Percentiles rank a stretch among this genome's conserved stretches.
phyloP scores from a whole-genome alignment of 2,888 invertebrate genomes.

The Dione juno region DNA sequence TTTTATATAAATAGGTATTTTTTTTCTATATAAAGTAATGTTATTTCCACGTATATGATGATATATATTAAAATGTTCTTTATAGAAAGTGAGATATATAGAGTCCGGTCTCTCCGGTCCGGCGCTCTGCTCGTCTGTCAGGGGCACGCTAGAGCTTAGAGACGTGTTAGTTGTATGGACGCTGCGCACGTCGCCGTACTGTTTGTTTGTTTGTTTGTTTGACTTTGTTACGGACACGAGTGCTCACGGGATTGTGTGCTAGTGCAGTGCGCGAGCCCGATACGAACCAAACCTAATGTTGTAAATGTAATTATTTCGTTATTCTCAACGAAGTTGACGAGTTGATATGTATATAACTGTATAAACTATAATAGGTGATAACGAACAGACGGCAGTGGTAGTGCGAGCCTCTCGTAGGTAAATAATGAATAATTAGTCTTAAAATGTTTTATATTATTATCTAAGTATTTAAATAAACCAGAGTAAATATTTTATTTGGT shows the following conservation, averaged over 20 bases:
- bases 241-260: conserved; percentile 16
- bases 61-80: conserved; percentile 69
- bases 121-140: conserved; percentile 29
- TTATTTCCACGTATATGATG: conserved; percentile 80
- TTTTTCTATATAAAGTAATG: conserved; percentile 81
- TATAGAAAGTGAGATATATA: conserved; percentile 78
- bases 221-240: conserved; percentile 14
- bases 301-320: conserved; percentile 56
- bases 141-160: conserved; percentile 18
- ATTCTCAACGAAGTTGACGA: conserved; percentile 58
- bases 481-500: conserved; percentile 77
- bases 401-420: conserved; percentile 62
- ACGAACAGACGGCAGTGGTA: conserved; percentile 52
- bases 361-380: conserved; percentile 54
- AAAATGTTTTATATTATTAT: conserved; percentile 78
- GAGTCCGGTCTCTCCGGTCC: conserved; percentile 60
- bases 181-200: conserved; percentile 26
- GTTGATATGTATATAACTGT: conserved; percentile 57
- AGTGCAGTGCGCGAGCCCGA: conserved; percentile 46
- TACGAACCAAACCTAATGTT: conserved; percentile 53
- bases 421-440: conserved; percentile 72
- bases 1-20: conserved; percentile 82
- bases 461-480: conserved; percentile 79
- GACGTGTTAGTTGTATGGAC: conserved; percentile 21
- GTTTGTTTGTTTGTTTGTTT: conserved; percentile 24